phyloP scores from a whole-genome alignment of 2,113 vertebrate species.

The Callipepla squamata region DNA sequence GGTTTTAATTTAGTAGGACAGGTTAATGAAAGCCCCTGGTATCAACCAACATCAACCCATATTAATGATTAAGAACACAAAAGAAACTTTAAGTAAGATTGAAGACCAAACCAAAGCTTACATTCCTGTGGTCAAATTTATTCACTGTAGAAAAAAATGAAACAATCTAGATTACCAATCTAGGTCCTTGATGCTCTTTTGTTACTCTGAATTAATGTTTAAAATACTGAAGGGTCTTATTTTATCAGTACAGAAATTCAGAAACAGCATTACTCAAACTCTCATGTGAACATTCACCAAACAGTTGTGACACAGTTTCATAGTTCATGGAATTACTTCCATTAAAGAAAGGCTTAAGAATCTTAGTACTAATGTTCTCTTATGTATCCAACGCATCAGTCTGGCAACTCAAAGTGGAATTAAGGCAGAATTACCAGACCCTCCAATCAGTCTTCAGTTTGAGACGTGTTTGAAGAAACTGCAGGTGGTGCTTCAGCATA shows the following conservation, averaged over 20 bases:
- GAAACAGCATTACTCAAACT: background rate
- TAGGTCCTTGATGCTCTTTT: background rate
- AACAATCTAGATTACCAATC: background rate
- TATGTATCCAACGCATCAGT: background rate
- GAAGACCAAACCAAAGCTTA: background rate
- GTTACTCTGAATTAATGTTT: background rate
- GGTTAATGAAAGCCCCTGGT: background rate
- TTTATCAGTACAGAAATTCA: background rate
- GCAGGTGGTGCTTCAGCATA: background rate
- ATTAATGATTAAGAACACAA: background rate
- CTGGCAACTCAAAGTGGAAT: background rate
- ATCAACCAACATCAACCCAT: background rate
- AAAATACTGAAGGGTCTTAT: background rate
- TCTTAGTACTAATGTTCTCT: background rate
- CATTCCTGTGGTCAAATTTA: background rate
- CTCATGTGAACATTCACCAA: background rate
- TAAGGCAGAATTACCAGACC: background rate
- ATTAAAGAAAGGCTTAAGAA: background rate
- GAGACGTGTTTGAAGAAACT: background rate
- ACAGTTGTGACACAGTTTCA: background rate
- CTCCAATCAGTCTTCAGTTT: background rate
- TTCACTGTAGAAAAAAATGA: background rate
- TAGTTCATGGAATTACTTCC: background rate
- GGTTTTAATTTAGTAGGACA: background rate
- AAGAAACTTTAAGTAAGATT: background rate